These are phyloP conservation scores for Syritta pipiens DNA, from an alignment of 2,888 invertebrate species.

Conservation along the genomic window DNA sequence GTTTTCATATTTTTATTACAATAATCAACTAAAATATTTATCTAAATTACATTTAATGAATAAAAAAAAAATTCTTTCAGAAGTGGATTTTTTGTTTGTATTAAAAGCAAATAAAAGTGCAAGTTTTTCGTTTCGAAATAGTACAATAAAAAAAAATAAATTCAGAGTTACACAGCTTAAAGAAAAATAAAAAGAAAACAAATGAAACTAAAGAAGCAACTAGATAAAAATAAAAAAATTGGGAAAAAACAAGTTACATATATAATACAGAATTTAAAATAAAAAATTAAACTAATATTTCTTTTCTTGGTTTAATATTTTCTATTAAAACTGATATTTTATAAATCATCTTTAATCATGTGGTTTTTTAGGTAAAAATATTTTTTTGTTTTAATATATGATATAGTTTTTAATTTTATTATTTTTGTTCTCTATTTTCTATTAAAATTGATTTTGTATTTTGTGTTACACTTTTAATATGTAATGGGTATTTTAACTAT, in stretches of 20 bases:
- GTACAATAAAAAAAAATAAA: constrained; percentile 23
- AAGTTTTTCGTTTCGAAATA: constrained; percentile 35
- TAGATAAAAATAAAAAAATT: constrained; percentile 38
- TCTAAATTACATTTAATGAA: constrained; percentile 77
- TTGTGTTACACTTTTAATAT: not conserved
- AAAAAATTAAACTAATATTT: constrained; percentile 65
- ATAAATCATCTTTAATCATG: not conserved
- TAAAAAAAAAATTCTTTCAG: constrained; percentile 59
- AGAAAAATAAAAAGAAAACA: constrained; percentile 36
- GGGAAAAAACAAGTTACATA: constrained; percentile 4
- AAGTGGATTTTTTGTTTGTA: constrained; percentile 51
- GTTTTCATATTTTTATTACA: constrained; percentile 71
- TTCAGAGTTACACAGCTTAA: constrained; percentile 40
- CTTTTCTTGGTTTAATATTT: constrained; percentile 47
- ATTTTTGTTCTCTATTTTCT: constrained; percentile 37
- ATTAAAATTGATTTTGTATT: constrained; percentile 33
- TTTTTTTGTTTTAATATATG: constrained; percentile 12
- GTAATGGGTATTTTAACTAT: constrained; percentile 17
- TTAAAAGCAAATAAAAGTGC: constrained; percentile 69
- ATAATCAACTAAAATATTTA: constrained; percentile 79
- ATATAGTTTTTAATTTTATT: constrained; percentile 16
- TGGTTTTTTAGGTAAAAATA: constrained; percentile 30
- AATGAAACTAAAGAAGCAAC: constrained; percentile 24
- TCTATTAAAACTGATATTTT: constrained; percentile 40
- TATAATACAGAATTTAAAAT: constrained; percentile 27